Evolutionary conservation across 2,888 invertebrate genomes (phyloP).

Genomic region (Icerya purchasi): DNA sequence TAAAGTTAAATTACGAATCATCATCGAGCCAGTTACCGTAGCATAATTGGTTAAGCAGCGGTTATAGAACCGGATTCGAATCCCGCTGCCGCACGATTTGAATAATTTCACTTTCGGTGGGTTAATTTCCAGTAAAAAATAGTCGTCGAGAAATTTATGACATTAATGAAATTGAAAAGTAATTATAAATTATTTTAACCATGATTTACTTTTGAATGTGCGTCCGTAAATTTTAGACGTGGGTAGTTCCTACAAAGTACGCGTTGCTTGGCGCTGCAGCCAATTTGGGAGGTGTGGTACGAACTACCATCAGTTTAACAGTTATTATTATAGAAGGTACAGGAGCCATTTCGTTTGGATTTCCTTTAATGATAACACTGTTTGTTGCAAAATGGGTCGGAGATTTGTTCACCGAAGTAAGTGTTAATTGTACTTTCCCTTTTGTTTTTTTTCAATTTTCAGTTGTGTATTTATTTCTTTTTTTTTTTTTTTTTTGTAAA

Average conservation of each 20-base stretch:
- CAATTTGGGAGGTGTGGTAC: constrained; percentile 34
- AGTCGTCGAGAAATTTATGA: no score
- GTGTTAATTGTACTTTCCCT: constrained; percentile 15
- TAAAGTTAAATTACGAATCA: no score
- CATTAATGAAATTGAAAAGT: no score
- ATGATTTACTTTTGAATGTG: background rate
- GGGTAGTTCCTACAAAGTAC: constrained; percentile 32
- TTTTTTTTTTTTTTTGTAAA: no score
- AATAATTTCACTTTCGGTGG: no score
- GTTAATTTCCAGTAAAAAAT: no score
- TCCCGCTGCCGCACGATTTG: no score
- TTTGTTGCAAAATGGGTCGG: constrained; percentile 43
- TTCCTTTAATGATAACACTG: constrained; percentile 39
- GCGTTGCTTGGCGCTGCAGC: constrained; percentile 40
- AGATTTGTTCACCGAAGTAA: constrained; percentile 38
- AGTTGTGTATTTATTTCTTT: no score
- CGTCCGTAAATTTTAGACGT: background rate
- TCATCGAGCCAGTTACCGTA: no score
- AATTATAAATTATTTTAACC: background rate
- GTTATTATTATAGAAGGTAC: constrained; percentile 43
- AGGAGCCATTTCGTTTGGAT: constrained; percentile 35
- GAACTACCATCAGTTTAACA: constrained; percentile 40
- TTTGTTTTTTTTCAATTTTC: background rate
- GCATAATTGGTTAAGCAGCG: no score
- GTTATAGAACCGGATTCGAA: no score